Evolutionary conservation across 2,888 invertebrate genomes (phyloP).

Genomic region (Drosophila stalkeri): DNA sequence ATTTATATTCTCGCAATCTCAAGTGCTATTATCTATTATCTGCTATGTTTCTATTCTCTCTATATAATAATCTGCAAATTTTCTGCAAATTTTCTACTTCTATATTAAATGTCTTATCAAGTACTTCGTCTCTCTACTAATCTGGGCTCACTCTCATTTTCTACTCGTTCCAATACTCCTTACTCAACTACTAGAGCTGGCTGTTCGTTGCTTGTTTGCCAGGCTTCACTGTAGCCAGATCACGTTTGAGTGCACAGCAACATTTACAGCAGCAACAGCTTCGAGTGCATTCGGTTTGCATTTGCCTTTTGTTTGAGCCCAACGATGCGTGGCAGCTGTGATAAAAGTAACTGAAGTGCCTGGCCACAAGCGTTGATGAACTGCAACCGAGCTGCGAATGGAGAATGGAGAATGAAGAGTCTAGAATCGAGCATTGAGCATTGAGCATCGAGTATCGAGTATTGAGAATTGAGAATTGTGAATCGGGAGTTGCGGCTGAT

Average conservation of each 20-base stretch:
- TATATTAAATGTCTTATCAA: no score
- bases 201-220: neutral
- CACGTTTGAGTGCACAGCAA: conserved; percentile 53
- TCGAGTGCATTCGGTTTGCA: conserved; percentile 59
- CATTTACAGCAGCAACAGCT: conserved; percentile 12
- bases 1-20: no score
- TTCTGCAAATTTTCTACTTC: no score
- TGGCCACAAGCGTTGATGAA: conserved; percentile 56
- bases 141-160: no score
- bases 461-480: neutral
- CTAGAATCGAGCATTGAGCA: neutral
- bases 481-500: conserved; percentile 25
- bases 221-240: conserved; percentile 18
- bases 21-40: no score
- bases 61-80: no score
- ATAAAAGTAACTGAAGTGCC: conserved; percentile 72
- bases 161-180: no score
- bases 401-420: neutral
- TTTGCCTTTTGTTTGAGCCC: conserved; percentile 70
- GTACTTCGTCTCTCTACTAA: no score
- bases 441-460: neutral
- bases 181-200: no score
- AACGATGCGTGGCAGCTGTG: conserved; percentile 76
- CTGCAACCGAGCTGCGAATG: conserved; percentile 28
- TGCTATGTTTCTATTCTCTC: no score